phyloP scores from a whole-genome alignment of 2,797 vertebrate species.

The Leptodactylus fallax region DNA sequence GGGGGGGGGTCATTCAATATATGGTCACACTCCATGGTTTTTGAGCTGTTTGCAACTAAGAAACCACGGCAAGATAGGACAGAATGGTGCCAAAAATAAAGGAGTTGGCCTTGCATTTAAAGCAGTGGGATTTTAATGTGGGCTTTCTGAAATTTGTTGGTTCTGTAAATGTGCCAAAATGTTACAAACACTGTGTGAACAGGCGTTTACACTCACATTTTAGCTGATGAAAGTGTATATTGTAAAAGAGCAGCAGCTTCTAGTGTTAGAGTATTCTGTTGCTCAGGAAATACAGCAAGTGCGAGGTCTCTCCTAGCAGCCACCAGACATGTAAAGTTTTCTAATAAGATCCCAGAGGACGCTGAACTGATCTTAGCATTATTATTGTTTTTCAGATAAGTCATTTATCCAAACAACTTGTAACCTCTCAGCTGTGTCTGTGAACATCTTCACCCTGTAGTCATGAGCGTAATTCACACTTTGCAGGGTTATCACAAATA shows the following conservation, averaged over 20 bases:
- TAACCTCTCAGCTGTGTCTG: slow-evolving; percentile 50
- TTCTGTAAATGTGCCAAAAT: too few relatives aligned
- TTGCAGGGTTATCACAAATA: slow-evolving; percentile 52
- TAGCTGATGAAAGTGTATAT: background rate
- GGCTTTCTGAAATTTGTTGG: too few relatives aligned
- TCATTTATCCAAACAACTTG: slow-evolving; percentile 53
- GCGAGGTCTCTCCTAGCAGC: slow-evolving; percentile 31
- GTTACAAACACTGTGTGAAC: too few relatives aligned
- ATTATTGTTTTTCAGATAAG: slow-evolving; percentile 36
- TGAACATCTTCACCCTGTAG: slow-evolving; percentile 16
- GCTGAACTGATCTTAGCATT: slow-evolving; percentile 38
- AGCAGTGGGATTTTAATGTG: too few relatives aligned
- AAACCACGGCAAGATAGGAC: too few relatives aligned
- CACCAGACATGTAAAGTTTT: slow-evolving; percentile 53
- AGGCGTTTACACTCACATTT: too few relatives aligned
- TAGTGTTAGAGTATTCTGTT: background rate
- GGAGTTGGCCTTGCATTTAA: too few relatives aligned
- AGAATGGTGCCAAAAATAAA: too few relatives aligned
- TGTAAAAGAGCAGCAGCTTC: background rate
- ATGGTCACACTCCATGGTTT: too few relatives aligned
- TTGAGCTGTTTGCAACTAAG: too few relatives aligned
- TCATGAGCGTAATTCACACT: background rate
- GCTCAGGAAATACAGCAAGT: background rate
- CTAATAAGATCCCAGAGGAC: slow-evolving; percentile 56
- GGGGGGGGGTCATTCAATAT: too few relatives aligned